phyloP scores from a whole-genome alignment of 2,888 invertebrate species.

The Barypeithes pellucidus region DNA sequence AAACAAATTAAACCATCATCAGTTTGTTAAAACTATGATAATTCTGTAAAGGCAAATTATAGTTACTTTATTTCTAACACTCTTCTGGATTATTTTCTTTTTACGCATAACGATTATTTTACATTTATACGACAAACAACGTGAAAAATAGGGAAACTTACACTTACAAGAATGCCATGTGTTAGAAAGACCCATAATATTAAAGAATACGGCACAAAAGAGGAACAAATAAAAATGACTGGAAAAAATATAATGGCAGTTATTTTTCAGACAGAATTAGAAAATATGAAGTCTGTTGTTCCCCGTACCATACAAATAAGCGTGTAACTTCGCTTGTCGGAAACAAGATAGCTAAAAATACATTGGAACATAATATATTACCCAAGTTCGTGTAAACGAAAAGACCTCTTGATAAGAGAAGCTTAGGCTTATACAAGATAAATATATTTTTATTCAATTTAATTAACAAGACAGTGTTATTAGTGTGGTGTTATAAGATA shows the following conservation, averaged over 20 bases:
- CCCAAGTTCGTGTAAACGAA: not conserved
- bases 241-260: conserved; percentile 24
- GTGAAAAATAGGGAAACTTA: conserved; percentile 14
- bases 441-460: not conserved
- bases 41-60: too few relatives aligned
- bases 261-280: conserved; percentile 23
- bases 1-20: too few relatives aligned
- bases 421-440: not conserved
- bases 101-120: not conserved
- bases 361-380: conserved; percentile 22
- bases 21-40: too few relatives aligned
- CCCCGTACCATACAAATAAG: conserved; percentile 18
- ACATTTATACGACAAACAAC: not conserved
- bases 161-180: not conserved
- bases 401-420: not conserved
- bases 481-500: too few relatives aligned
- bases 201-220: not conserved
- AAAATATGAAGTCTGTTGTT: conserved; percentile 25
- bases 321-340: conserved; percentile 16
- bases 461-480: not conserved
- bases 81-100: too few relatives aligned
- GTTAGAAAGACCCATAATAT: conserved; percentile 1
- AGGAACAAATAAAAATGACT: conserved; percentile 16
- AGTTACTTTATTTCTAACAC: too few relatives aligned
- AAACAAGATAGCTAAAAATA: conserved; percentile 19